Conservation (phyloP, 2,888 invertebrate species). For the Pseudococcus viburni region DNA sequence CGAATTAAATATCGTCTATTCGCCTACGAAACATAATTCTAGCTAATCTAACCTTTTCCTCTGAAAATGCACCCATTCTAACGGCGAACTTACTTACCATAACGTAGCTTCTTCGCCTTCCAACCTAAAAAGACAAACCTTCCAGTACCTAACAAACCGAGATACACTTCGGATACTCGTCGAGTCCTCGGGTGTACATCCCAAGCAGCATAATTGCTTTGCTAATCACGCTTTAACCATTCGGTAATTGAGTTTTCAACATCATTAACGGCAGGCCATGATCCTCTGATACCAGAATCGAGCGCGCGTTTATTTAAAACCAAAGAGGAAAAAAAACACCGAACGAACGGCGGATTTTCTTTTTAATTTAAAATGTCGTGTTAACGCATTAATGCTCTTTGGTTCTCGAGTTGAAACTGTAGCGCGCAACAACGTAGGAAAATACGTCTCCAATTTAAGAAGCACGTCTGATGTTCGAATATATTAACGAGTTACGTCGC, state of each 20-base stretch:
- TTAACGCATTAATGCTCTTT: constrained; percentile 57
- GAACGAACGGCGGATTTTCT: constrained; percentile 46
- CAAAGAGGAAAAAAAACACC: background rate
- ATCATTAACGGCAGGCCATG: constrained; percentile 51
- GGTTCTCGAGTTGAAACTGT: constrained; percentile 10
- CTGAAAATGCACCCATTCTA: background rate
- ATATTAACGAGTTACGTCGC: constrained; percentile 63
- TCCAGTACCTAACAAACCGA: too few species aligned
- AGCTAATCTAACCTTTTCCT: too few species aligned
- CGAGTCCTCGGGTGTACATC: background rate
- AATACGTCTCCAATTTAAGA: constrained; percentile 60
- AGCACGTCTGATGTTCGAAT: constrained; percentile 61
- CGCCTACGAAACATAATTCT: too few species aligned
- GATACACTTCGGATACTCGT: background rate
- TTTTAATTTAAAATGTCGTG: constrained; percentile 63
- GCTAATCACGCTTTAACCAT: constrained; percentile 55
- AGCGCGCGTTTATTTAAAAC: constrained; percentile 35
- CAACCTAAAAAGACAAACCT: background rate
- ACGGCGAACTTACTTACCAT: background rate
- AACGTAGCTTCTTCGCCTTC: background rate
- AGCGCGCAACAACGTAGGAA: background rate
- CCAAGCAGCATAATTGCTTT: constrained; percentile 35
- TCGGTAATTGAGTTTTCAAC: constrained; percentile 52
- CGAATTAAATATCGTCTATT: too few species aligned
- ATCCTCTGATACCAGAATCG: constrained; percentile 9